Percentiles rank a stretch among this genome's conserved stretches.
These are phyloP conservation scores for Caerostris extrusa DNA, from an alignment of 1,140 invertebrate species.

Conservation along the genomic window DNA sequence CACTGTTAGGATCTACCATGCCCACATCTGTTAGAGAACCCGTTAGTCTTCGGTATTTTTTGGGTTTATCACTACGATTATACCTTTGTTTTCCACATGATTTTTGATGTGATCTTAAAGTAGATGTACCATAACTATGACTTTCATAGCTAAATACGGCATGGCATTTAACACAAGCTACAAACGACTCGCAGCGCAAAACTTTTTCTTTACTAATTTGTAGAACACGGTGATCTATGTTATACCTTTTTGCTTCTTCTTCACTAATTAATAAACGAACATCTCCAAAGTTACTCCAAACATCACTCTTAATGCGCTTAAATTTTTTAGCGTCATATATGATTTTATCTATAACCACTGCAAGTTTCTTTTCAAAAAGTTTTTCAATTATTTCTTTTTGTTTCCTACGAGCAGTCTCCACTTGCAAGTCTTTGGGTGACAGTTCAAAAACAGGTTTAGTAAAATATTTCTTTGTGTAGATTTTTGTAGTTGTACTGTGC, in stretches of 20 bases:
- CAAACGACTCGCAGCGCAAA: slow-evolving; percentile 70
- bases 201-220: slow-evolving; percentile 72
- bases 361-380: slow-evolving; percentile 67
- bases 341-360: slow-evolving; percentile 74
- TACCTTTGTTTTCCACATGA: slow-evolving; percentile 71
- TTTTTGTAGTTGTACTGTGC: slow-evolving; percentile 60
- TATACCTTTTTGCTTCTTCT: slow-evolving; percentile 62
- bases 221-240: slow-evolving; percentile 76
- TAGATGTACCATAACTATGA: slow-evolving; percentile 75
- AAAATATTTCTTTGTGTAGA: slow-evolving; percentile 73
- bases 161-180: slow-evolving; percentile 73
- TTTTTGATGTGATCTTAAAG: slow-evolving; percentile 70
- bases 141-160: slow-evolving; percentile 76
- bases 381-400: slow-evolving; percentile 75
- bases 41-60: slow-evolving; percentile 46
- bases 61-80: slow-evolving; percentile 64
- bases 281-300: slow-evolving; percentile 74
- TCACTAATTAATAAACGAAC: slow-evolving; percentile 62
- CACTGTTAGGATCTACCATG: slow-evolving; percentile 7
- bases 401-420: slow-evolving; percentile 68
- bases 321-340: slow-evolving; percentile 71
- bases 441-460: slow-evolving; percentile 74
- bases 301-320: slow-evolving; percentile 74
- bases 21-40: slow-evolving; percentile 52
- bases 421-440: slow-evolving; percentile 69